Conservation (phyloP, 2,888 invertebrate species). For the Ptychoptera contaminata region DNA sequence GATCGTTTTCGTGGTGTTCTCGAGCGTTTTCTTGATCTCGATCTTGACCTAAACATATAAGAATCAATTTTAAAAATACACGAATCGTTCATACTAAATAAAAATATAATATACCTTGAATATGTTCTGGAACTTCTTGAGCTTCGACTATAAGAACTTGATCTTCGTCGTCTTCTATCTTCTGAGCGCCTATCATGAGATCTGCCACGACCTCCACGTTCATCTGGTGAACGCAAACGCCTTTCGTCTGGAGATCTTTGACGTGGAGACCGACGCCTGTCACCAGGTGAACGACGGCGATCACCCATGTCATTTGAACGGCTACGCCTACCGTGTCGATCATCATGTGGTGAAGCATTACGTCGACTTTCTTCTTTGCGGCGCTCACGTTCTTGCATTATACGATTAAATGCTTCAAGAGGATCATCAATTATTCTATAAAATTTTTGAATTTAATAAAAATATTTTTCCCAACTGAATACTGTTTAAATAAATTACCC, state of each 20-base stretch:
- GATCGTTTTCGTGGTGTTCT: constrained; percentile 12
- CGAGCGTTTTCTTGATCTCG: constrained; percentile 17
- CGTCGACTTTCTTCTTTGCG: constrained; percentile 32
- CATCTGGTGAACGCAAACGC: constrained; percentile 23
- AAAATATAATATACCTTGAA: constrained; percentile 12
- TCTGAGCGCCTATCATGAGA: constrained; percentile 17
- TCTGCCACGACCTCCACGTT: constrained; percentile 30
- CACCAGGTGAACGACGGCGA: constrained; percentile 15
- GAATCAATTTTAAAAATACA: background rate
- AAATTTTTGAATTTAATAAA: constrained; percentile 13
- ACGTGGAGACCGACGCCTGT: constrained; percentile 19
- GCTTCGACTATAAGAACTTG: constrained; percentile 7
- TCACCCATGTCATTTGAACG: constrained; percentile 22
- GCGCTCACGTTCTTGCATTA: constrained; percentile 66
- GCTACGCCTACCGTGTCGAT: constrained; percentile 25
- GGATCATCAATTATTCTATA: constrained; percentile 67
- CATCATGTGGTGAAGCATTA: constrained; percentile 31
- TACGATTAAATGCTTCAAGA: constrained; percentile 70
- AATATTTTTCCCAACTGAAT: background rate
- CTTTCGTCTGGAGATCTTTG: constrained; percentile 15
- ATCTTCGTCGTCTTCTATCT: constrained; percentile 13
- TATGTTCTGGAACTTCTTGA: constrained; percentile 15
- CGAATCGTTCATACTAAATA: background rate
- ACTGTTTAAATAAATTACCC: constrained; percentile 15
- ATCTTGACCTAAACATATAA: constrained; percentile 16